Base-by-base conservation (phyloP, 2,797 vertebrate species). In the Buceros bicornis region DNA sequence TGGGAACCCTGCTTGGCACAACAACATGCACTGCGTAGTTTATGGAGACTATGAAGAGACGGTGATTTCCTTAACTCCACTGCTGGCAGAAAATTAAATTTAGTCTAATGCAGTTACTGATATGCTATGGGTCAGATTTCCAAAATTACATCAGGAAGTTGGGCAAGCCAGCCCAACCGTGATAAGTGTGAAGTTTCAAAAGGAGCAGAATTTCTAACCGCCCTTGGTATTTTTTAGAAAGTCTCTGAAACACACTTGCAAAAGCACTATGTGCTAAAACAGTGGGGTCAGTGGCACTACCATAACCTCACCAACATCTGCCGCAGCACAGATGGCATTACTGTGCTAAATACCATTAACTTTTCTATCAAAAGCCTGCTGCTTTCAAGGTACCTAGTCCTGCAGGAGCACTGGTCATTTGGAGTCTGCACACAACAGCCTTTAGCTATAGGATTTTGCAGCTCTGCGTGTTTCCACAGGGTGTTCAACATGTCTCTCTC, bases 41-140 rank as follows among this genome's bases (percentile, higher is more conserved):
- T 20, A 48, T 3, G 8, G 8, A 12, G 22, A 57, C n/a, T 56
- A 29, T 1, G 12, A 58, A 45, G 42, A 61, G 24, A 50, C 8
- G 40, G 40, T 3, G 6, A 67, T 37, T 50, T 77, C 40, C n/a
- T 69, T 8, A 47, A 60, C 19, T 26, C 19, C 42, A n/a, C 76
- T 33, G 35, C 48, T 45, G 45, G 48, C 53, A 58, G 28, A 42
- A 5, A n/a, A 18, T 37, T 28, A 20, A 1, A 20, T 50, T 64
- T 50, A 65, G 19, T 15, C 25, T 51, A 37, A 42, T 7, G 18
- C 14, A 50, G 20, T 40, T 29, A 50, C 13, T 43, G 40, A 26
- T 31, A 60, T 0, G 1, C 29, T 33, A 33, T 0, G 0, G 25
- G 19, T 42, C 29, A 54, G 24, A 43, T 47, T 79, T 72, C 31